These are phyloP conservation scores for Athalia rosae DNA, from an alignment of 2,888 invertebrate genomes.

Conservation along the genomic window DNA sequence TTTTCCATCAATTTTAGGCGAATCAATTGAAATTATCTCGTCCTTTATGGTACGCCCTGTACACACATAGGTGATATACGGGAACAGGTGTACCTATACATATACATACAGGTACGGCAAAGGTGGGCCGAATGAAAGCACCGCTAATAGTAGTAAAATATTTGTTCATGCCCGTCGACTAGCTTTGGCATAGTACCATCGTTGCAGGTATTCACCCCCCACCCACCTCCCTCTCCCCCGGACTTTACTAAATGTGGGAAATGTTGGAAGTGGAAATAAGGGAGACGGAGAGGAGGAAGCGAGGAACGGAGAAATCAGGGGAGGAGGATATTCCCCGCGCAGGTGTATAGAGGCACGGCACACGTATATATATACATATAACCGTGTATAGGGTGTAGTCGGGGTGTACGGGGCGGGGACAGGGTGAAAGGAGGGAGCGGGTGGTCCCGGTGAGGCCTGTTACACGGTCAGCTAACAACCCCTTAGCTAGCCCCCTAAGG, in stretches of 20 bases:
- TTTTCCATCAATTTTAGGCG: too few species aligned
- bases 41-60: background rate
- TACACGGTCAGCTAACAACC: constrained; percentile 70
- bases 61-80: background rate
- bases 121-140: constrained; percentile 44
- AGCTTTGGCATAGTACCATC: constrained; percentile 2
- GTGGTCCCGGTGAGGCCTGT: constrained; percentile 67
- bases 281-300: constrained; percentile 2
- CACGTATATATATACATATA: background rate
- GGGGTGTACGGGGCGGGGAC: constrained; percentile 15
- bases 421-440: constrained; percentile 49
- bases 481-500: constrained; percentile 62
- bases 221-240: constrained; percentile 27
- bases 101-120: background rate
- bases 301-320: constrained; percentile 22
- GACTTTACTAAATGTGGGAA: constrained; percentile 49
- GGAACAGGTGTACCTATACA: background rate
- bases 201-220: too few species aligned
- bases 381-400: background rate
- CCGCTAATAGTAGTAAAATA: constrained; percentile 55
- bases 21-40: too few species aligned
- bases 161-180: constrained; percentile 49
- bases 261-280: constrained; percentile 41
- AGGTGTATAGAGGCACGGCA: constrained; percentile 8
- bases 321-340: constrained; percentile 22